A percentile compares a stretch with the other conserved stretches of the same genome.
These are phyloP conservation scores for Aegithalos caudatus DNA, from an alignment of 2,113 vertebrate species.

Conservation along the genomic window DNA sequence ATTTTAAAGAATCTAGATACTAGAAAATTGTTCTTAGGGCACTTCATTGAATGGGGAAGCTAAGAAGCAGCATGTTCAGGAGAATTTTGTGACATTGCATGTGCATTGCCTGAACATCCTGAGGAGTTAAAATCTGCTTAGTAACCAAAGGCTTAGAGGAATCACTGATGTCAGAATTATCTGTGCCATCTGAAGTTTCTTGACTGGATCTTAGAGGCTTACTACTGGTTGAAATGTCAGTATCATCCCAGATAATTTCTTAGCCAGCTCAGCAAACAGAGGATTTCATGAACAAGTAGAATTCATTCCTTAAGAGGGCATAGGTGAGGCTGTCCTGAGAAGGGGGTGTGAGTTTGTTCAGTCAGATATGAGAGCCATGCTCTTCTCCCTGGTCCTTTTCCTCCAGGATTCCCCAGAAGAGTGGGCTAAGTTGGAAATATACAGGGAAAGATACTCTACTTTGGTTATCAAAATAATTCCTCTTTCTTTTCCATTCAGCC, in stretches of 20 bases:
- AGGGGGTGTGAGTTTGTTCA: neutral
- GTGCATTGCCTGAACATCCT: neutral
- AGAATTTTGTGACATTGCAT: neutral
- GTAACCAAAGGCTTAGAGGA: neutral
- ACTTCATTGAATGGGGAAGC: neutral
- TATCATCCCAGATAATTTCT: neutral
- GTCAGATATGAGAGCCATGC: neutral
- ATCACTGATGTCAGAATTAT: neutral
- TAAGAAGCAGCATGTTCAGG: neutral
- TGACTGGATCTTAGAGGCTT: neutral
- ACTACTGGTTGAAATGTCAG: neutral
- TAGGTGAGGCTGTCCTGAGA: neutral
- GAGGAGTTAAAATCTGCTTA: neutral
- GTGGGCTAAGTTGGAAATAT: neutral
- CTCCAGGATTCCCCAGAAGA: neutral
- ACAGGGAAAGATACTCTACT: neutral
- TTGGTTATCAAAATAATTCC: neutral
- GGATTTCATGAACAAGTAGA: neutral
- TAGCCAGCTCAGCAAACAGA: neutral
- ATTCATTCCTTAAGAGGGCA: neutral
- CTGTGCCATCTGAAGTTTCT: neutral
- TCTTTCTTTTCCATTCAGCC: neutral
- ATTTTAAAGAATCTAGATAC: neutral
- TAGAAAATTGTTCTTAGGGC: neutral
- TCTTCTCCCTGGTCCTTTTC: neutral